These are phyloP conservation scores for Silurus meridionalis DNA, from an alignment of 2,113 vertebrate species.

Conservation along the genomic window DNA sequence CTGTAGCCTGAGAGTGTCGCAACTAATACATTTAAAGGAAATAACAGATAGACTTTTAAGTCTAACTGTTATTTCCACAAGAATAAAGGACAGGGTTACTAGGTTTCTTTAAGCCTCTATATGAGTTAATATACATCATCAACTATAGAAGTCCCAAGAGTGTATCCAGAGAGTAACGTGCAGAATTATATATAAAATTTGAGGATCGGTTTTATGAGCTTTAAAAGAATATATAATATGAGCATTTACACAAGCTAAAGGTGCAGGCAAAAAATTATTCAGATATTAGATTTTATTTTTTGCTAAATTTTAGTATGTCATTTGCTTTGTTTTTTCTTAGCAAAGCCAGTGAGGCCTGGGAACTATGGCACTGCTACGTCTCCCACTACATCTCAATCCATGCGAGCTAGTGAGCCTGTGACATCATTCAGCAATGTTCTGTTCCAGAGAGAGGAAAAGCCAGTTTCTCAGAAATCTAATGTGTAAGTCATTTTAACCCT, in stretches of 20 bases:
- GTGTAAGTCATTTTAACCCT: constrained; percentile 60
- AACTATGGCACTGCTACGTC: constrained; percentile 78
- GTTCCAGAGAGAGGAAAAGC: constrained; percentile 74
- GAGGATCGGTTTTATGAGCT: neutral
- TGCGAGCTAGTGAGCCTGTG: constrained; percentile 73
- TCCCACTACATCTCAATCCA: constrained; percentile 78
- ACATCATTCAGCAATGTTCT: constrained; percentile 84
- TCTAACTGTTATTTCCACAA: neutral
- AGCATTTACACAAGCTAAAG: neutral
- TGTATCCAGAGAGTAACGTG: neutral
- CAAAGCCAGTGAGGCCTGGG: constrained; percentile 84
- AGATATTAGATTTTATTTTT: neutral
- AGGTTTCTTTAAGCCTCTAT: neutral
- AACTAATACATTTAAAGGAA: too few species aligned
- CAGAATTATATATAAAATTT: neutral
- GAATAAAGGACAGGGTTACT: neutral
- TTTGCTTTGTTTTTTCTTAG: constrained; percentile 58
- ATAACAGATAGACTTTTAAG: neutral
- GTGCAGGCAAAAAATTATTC: neutral
- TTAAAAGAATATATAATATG: neutral
- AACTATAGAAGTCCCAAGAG: neutral
- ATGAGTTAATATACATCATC: neutral
- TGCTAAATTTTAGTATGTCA: neutral
- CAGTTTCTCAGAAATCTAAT: constrained; percentile 65
- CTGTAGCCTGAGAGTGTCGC: neutral